Evolutionary conservation across 2,797 vertebrate genomes (phyloP).

Genomic region (Setipinna tenuifilis): DNA sequence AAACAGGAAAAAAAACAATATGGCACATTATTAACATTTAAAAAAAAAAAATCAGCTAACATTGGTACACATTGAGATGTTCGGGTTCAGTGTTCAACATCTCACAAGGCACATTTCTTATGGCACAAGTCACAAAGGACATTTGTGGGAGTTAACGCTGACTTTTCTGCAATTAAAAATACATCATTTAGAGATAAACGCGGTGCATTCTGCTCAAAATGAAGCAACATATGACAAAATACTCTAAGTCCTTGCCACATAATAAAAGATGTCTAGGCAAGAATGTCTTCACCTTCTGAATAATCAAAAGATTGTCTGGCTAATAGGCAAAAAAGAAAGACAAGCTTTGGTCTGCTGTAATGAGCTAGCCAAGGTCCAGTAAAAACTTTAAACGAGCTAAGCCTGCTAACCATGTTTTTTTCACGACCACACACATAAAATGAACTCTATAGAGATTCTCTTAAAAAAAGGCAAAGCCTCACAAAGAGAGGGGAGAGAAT

Average conservation of each 20-base stretch:
- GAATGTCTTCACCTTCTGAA: not conserved
- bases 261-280: no score
- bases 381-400: not conserved
- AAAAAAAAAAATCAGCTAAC: not conserved
- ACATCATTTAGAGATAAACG: not conserved
- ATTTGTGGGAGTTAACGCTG: not conserved
- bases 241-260: no score
- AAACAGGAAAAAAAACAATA: slow-evolving; percentile 52
- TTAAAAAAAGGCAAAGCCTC: not conserved
- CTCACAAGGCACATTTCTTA: not conserved
- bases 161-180: no score
- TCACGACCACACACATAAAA: not conserved
- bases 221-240: no score
- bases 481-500: not conserved
- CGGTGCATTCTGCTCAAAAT: no score
- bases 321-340: not conserved
- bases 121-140: not conserved
- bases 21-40: not conserved
- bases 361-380: not conserved
- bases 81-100: not conserved
- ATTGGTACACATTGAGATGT: not conserved
- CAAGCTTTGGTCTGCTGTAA: not conserved
- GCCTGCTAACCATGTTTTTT: not conserved
- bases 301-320: not conserved
- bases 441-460: not conserved